Conservation (phyloP, 2,888 invertebrate species). For the Schizaphis graminum region DNA sequence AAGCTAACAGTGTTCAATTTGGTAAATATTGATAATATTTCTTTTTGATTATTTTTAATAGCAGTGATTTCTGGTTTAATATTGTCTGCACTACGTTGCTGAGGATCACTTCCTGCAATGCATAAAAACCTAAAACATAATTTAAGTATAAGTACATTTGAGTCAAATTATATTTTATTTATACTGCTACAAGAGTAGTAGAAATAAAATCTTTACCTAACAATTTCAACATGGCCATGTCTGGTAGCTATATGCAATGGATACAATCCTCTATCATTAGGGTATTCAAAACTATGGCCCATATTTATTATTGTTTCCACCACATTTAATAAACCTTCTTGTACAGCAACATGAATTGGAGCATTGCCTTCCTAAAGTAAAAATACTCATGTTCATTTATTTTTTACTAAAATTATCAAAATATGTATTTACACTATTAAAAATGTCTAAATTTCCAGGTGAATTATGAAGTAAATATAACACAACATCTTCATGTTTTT, state of each 20-base stretch:
- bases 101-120: slow-evolving; percentile 80
- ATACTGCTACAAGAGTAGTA: neutral
- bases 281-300: slow-evolving; percentile 76
- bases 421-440: slow-evolving; percentile 44
- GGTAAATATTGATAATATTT: slow-evolving; percentile 79
- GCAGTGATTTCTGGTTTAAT: slow-evolving; percentile 83
- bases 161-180: neutral
- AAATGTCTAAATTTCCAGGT: slow-evolving; percentile 47
- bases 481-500: slow-evolving; percentile 75
- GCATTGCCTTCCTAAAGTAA: slow-evolving; percentile 74
- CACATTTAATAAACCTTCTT: slow-evolving; percentile 74
- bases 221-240: slow-evolving; percentile 80
- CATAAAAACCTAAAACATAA: slow-evolving; percentile 75
- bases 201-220: slow-evolving; percentile 72
- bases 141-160: neutral
- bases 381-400: neutral
- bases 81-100: slow-evolving; percentile 78
- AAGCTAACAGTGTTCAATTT: slow-evolving; percentile 76
- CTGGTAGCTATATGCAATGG: slow-evolving; percentile 82
- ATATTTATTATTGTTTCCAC: slow-evolving; percentile 75
- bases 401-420: neutral
- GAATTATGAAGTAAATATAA: slow-evolving; percentile 74
- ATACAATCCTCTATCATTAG: slow-evolving; percentile 76
- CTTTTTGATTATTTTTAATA: slow-evolving; percentile 80
- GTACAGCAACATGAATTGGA: slow-evolving; percentile 76